These are phyloP conservation scores for Apteryx mantelli DNA, from an alignment of 2,113 vertebrate genomes.

Conservation along the genomic window DNA sequence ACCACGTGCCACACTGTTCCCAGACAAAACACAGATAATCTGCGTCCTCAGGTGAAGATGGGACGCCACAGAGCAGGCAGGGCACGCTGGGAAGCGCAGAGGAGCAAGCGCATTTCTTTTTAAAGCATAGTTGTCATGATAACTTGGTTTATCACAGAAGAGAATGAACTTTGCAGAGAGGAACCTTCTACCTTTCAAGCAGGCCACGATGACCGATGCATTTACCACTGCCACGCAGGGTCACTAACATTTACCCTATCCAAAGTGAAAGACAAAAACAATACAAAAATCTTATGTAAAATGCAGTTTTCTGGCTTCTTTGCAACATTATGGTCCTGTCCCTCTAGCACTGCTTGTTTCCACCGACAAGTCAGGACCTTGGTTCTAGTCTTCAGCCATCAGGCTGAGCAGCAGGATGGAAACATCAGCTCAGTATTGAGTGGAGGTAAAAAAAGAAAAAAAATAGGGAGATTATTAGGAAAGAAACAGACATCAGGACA, in stretches of 20 bases:
- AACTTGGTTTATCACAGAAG: background rate
- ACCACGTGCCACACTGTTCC: background rate
- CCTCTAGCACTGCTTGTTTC: background rate
- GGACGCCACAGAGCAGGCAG: background rate
- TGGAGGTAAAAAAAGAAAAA: background rate
- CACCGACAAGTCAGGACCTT: background rate
- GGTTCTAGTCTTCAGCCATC: background rate
- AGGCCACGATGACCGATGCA: background rate
- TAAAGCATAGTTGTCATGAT: background rate
- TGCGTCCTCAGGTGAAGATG: background rate
- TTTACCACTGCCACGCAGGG: background rate
- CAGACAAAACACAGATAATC: background rate
- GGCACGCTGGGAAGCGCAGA: background rate
- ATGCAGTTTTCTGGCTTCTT: background rate
- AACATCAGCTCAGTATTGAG: background rate
- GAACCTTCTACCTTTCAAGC: background rate
- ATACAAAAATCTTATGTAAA: background rate
- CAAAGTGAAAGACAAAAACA: background rate
- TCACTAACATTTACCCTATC: background rate
- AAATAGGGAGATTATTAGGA: background rate
- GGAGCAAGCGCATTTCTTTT: background rate
- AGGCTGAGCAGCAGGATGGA: background rate
- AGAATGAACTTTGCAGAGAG: background rate
- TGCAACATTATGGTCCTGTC: background rate
- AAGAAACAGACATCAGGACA: background rate